Conservation (phyloP, 2,113 vertebrate species). For the rabbit (Oryctolagus cuniculus) region DNA sequence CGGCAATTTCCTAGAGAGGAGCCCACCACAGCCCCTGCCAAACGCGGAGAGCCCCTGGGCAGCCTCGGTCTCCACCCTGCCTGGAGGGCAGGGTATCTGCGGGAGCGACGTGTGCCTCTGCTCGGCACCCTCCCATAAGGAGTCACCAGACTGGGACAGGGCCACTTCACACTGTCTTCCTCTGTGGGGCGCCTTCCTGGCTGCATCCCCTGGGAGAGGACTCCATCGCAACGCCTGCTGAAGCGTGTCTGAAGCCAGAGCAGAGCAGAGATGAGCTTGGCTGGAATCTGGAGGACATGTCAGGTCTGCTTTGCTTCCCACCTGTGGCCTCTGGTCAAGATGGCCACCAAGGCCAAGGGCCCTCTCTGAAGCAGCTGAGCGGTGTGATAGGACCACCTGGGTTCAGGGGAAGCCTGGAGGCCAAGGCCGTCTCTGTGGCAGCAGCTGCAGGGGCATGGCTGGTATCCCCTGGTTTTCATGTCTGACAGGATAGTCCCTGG, state of each 20-base stretch:
- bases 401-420: neutral
- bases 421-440: neutral
- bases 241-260: neutral
- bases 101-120: neutral
- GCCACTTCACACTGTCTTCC: too few species aligned
- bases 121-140: neutral
- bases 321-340: neutral
- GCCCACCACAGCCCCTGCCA: neutral
- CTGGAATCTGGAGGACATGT: neutral
- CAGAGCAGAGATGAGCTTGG: neutral
- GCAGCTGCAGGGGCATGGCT: too few species aligned
- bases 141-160: fast-evolving
- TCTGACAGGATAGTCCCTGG: too few species aligned
- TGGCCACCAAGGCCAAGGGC: neutral
- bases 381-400: neutral
- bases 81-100: neutral
- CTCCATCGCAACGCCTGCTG: neutral
- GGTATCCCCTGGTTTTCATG: too few species aligned
- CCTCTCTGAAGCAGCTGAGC: neutral
- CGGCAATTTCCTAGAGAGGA: slow-evolving; percentile 77
- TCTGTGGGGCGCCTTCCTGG: neutral
- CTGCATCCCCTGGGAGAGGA: neutral
- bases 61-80: neutral
- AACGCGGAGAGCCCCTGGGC: neutral
- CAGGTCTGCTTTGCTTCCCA: neutral